Conservation (phyloP, 92 coral and sea anemone species). For the Porites evermanni region DNA sequence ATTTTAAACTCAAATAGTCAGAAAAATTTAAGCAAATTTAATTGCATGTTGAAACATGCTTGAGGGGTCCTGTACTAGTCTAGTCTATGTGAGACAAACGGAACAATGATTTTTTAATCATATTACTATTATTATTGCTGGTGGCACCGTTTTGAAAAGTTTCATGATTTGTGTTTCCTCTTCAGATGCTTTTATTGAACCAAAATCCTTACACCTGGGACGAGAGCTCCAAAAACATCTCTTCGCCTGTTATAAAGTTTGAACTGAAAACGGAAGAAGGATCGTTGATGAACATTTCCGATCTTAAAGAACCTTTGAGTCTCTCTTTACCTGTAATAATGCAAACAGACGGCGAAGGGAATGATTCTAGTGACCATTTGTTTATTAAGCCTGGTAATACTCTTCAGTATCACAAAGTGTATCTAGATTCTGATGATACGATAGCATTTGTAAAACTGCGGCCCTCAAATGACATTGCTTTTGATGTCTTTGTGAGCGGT, state of each 20-base stretch:
- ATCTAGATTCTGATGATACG: slow-evolving; percentile 36
- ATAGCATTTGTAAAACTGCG: slow-evolving; percentile 44
- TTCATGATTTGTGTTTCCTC: not conserved
- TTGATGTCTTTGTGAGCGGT: slow-evolving; percentile 55
- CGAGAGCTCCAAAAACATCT: slow-evolving; percentile 55
- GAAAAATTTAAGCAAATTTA: no score
- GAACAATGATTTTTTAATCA: no score
- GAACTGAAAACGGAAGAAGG: slow-evolving; percentile 64
- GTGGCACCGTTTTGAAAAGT: not conserved
- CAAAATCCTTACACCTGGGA: slow-evolving; percentile 85
- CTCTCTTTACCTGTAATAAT: slow-evolving; percentile 58
- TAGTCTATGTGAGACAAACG: no score
- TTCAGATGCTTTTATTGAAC: slow-evolving; percentile 64
- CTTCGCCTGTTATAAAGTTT: slow-evolving; percentile 70
- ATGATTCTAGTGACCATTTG: slow-evolving; percentile 26
- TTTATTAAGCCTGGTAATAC: slow-evolving; percentile 71
- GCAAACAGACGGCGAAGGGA: slow-evolving; percentile 23
- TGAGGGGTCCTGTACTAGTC: no score
- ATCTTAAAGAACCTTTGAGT: slow-evolving; percentile 68
- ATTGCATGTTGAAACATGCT: no score
- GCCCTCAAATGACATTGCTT: slow-evolving; percentile 38
- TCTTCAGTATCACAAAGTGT: slow-evolving; percentile 64
- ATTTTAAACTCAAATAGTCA: no score
- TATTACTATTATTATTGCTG: no score
- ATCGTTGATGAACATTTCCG: slow-evolving; percentile 48